phyloP scores from a whole-genome alignment of 2,113 vertebrate species.

The Albula goreensis region DNA sequence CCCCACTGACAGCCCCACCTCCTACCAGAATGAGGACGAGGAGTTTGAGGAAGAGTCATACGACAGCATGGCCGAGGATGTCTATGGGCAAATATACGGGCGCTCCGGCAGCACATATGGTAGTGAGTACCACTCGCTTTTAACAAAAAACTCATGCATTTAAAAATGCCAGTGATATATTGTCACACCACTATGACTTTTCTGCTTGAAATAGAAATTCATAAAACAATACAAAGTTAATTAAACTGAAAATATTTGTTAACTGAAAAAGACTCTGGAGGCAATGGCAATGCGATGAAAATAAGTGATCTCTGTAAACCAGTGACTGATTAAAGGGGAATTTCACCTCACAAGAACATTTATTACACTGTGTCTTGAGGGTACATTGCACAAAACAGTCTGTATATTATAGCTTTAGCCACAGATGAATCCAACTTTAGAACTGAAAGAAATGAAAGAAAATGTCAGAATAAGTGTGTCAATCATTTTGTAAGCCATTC shows the following conservation, averaged over 20 bases:
- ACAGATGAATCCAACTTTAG: too few relatives aligned
- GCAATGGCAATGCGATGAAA: neutral
- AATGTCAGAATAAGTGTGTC: too few relatives aligned
- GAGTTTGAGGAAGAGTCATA: slow-evolving; percentile 93
- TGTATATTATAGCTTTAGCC: neutral
- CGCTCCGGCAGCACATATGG: slow-evolving; percentile 81
- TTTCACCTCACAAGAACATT: too few relatives aligned
- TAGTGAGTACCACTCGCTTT: slow-evolving; percentile 68
- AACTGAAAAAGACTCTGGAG: neutral
- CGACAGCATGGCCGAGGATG: slow-evolving; percentile 77
- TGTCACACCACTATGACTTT: too few relatives aligned
- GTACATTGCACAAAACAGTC: too few relatives aligned
- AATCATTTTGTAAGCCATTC: too few relatives aligned
- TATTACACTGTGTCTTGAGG: too few relatives aligned
- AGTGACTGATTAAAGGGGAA: too few relatives aligned
- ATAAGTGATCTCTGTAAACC: neutral
- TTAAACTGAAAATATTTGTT: neutral
- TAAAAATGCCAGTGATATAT: too few relatives aligned
- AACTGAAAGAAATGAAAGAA: too few relatives aligned
- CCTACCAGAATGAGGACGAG: slow-evolving; percentile 90
- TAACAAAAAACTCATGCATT: neutral
- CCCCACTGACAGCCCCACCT: slow-evolving; percentile 90
- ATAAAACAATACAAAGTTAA: too few relatives aligned
- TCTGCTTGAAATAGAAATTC: too few relatives aligned
- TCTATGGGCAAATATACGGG: slow-evolving; percentile 86